Conservation (phyloP, 2,888 invertebrate species). For the Dynastes tityus region DNA sequence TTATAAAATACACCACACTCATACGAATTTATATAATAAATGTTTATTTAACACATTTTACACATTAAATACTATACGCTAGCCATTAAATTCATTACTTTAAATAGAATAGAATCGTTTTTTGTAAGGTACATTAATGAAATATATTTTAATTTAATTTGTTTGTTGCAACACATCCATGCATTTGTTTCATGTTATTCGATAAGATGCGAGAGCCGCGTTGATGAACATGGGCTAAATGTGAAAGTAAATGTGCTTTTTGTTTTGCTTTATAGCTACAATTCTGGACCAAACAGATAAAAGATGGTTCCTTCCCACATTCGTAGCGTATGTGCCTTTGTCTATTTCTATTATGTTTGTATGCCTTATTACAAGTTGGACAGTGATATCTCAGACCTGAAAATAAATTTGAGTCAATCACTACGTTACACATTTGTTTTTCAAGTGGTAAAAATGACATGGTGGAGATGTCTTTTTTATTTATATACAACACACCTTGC, state of each 20-base stretch:
- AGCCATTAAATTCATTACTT: too few species aligned
- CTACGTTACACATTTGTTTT: background rate
- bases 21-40: too few species aligned
- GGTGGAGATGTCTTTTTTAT: too few species aligned
- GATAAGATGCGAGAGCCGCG: background rate
- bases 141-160: too few species aligned
- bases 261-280: conserved; percentile 52
- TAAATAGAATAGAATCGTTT: too few species aligned
- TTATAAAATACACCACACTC: background rate
- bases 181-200: background rate
- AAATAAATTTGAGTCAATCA: conserved; percentile 23
- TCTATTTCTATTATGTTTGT: conserved; percentile 74
- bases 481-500: too few species aligned
- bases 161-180: too few species aligned
- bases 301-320: conserved; percentile 71
- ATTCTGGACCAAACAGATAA: conserved; percentile 46
- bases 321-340: conserved; percentile 78
- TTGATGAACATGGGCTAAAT: conserved; percentile 42
- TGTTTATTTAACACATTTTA: too few species aligned
- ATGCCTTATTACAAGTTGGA: conserved; percentile 56
- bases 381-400: conserved; percentile 32
- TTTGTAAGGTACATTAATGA: too few species aligned
- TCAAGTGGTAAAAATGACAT: too few species aligned
- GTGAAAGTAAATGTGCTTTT: conserved; percentile 52
- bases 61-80: too few species aligned